Conservation (phyloP, 2,113 vertebrate genomes). For the Urocynchramus pylzowi region DNA sequence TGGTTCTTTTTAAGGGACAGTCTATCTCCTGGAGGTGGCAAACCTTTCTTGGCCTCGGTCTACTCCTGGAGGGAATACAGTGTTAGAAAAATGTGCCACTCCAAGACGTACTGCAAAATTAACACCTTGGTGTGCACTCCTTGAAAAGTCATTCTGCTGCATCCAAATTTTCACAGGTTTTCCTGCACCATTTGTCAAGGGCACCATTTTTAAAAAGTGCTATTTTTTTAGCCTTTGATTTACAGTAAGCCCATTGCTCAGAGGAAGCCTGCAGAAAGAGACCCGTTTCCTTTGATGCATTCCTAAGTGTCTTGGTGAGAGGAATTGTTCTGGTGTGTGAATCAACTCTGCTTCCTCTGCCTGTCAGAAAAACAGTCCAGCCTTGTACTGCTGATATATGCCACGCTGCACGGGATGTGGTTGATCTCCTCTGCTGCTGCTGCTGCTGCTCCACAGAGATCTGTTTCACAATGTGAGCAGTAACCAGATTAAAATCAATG, state of each 20-base stretch:
- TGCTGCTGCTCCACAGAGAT: background rate
- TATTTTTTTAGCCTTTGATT: constrained; percentile 2
- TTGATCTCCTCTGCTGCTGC: background rate
- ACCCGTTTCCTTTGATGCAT: constrained; percentile 47
- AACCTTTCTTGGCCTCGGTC: background rate
- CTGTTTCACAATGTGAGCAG: background rate
- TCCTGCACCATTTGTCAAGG: constrained; percentile 1
- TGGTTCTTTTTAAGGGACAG: constrained; percentile 46
- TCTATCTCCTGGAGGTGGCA: background rate
- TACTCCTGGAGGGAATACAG: background rate
- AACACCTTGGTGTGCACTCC: background rate
- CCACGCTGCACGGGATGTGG: background rate
- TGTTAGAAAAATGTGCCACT: background rate
- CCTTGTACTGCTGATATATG: background rate
- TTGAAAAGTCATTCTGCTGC: background rate
- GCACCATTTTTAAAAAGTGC: background rate
- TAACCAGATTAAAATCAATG: constrained; percentile 37
- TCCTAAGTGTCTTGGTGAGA: constrained; percentile 48
- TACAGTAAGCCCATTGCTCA: constrained; percentile 26
- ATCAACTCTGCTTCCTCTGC: constrained; percentile 32
- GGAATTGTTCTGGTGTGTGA: constrained; percentile 20
- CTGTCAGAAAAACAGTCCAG: constrained; percentile 18
- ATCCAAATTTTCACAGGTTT: constrained; percentile 19
- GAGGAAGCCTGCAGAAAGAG: constrained; percentile 48
- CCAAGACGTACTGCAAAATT: background rate